A percentile compares a stretch with the other conserved stretches of the same genome.
Conservation (phyloP, 2,113 vertebrate genomes). For the Pseudonaja textilis region DNA sequence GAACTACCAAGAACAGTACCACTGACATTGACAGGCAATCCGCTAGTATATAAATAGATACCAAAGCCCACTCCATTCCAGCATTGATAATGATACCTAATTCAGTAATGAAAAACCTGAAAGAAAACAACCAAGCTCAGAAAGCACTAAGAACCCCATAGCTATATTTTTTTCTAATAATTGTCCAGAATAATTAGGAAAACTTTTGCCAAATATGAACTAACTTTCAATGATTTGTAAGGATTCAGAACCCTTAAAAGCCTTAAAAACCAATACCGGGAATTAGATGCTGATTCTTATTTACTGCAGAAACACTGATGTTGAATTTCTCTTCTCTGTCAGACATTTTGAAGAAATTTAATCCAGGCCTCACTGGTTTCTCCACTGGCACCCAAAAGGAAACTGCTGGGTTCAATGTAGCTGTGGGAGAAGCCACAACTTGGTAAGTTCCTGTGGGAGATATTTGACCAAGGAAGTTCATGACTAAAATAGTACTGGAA, state of each 20-base stretch:
- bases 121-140: not conserved
- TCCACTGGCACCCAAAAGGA: slow-evolving; percentile 69
- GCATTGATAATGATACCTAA: not conserved
- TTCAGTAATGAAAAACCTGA: not conserved
- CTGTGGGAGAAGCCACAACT: slow-evolving; percentile 73
- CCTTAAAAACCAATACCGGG: rapidly evolving
- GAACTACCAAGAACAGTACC: not conserved
- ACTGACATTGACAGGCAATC: not conserved
- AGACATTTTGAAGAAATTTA: slow-evolving; percentile 95
- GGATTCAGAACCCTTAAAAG: not conserved
- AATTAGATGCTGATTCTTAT: rapidly evolving
- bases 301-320: not conserved
- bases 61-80: not conserved
- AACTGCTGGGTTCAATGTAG: slow-evolving; percentile 81
- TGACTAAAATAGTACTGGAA: not conserved
- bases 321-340: slow-evolving; percentile 34
- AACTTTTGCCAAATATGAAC: not conserved
- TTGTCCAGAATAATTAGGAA: not conserved
- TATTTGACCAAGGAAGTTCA: rapidly evolving
- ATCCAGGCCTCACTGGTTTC: slow-evolving; percentile 78
- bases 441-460: slow-evolving; percentile 64
- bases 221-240: slow-evolving; percentile 12
- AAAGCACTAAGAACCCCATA: not conserved
- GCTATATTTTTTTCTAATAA: not conserved
- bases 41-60: not conserved